Conservation (phyloP, 2,888 invertebrate species). For the Timandra comae region DNA sequence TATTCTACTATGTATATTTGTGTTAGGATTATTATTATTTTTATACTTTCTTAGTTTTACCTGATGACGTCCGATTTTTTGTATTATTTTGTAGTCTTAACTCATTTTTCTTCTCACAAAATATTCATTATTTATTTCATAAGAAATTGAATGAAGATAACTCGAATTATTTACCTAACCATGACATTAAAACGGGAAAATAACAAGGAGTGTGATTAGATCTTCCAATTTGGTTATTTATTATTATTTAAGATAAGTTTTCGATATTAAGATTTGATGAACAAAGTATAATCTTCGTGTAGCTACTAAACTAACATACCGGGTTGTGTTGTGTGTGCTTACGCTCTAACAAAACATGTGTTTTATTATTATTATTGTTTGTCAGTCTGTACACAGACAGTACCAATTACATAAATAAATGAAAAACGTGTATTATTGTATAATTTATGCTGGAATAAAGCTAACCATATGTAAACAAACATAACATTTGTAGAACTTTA, state of each 20-base stretch:
- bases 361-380: conserved; percentile 41
- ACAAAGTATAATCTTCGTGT: conserved; percentile 61
- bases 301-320: conserved; percentile 74
- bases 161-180: conserved; percentile 13
- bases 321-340: conserved; percentile 76
- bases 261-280: conserved; percentile 60
- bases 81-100: conserved; percentile 3
- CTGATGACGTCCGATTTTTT: conserved; percentile 36
- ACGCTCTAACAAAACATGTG: conserved; percentile 71
- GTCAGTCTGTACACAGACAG: conserved; percentile 28
- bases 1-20: conserved; percentile 67
- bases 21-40: conserved; percentile 55
- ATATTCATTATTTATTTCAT: conserved; percentile 7
- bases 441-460: conserved; percentile 74
- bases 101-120: conserved; percentile 8
- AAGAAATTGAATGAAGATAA: conserved; percentile 11
- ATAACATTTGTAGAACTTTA: conserved; percentile 41
- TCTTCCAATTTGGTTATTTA: conserved; percentile 71
- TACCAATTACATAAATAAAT: conserved; percentile 34
- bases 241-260: conserved; percentile 56
- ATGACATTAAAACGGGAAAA: conserved; percentile 17
- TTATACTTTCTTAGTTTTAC: conserved; percentile 50
- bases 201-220: conserved; percentile 43
- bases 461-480: conserved; percentile 21
- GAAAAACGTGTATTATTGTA: conserved; percentile 47